Evolutionary conservation across 2,113 vertebrate genomes (phyloP).

Genomic region (Protobothrops flavoviridis): DNA sequence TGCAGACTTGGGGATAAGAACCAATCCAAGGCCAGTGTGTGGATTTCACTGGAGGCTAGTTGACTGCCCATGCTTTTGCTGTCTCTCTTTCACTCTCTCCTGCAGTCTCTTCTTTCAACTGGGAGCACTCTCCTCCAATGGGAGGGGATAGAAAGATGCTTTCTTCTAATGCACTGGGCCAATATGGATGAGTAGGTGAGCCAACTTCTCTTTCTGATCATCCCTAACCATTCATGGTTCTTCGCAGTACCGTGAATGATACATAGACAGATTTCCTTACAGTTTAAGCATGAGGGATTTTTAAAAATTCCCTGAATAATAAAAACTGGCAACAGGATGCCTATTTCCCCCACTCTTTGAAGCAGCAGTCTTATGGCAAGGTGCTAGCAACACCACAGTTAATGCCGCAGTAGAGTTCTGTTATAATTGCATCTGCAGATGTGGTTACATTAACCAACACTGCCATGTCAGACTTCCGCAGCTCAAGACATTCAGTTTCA

Average conservation of each 20-base stretch:
- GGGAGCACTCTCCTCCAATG: constrained; percentile 13
- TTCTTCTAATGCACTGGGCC: constrained; percentile 5
- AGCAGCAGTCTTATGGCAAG: not conserved
- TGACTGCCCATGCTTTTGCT: not conserved
- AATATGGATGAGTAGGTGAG: not conserved
- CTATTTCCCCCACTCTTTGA: not conserved
- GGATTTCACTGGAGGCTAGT: constrained; percentile 13
- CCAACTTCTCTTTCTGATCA: constrained; percentile 7
- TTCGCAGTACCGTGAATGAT: constrained; percentile 13
- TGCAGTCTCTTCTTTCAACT: constrained; percentile 13
- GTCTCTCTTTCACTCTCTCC: not conserved
- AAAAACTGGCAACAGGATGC: not conserved
- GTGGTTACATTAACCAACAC: not conserved
- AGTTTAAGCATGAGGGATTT: not conserved
- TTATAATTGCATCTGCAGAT: not conserved
- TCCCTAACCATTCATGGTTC: not conserved
- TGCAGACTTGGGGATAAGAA: not conserved
- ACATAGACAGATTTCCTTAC: constrained; percentile 4
- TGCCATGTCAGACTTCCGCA: constrained; percentile 5
- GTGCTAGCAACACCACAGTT: not conserved
- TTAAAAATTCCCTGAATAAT: not conserved
- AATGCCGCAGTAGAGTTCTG: not conserved
- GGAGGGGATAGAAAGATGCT: constrained; percentile 1
- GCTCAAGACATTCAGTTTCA: constrained; percentile 14
- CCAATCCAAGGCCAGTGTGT: constrained; percentile 1